phyloP scores from a whole-genome alignment of 2,113 vertebrate genomes.

The Platanista minor region DNA sequence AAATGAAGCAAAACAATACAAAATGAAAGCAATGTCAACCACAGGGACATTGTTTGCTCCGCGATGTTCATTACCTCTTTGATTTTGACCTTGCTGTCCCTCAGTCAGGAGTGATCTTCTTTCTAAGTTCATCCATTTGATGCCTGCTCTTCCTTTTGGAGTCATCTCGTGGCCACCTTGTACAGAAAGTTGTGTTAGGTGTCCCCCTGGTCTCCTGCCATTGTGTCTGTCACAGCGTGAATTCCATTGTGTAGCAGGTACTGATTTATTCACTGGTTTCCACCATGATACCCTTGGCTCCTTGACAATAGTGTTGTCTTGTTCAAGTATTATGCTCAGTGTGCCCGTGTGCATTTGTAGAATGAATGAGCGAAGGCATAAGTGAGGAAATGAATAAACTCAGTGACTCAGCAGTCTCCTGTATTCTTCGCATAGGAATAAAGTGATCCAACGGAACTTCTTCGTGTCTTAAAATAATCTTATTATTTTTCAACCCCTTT shows the following conservation, averaged over 20 bases:
- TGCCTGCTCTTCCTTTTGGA: background rate
- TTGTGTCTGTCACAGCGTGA: background rate
- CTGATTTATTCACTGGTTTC: background rate
- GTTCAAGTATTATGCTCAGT: background rate
- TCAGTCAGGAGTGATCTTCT: background rate
- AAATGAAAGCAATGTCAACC: background rate
- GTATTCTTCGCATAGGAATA: background rate
- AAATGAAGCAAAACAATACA: background rate
- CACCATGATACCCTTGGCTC: background rate
- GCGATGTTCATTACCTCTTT: background rate
- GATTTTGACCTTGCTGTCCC: background rate
- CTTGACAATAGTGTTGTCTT: background rate
- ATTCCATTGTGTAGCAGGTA: background rate
- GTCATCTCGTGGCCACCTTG: background rate
- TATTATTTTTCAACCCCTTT: background rate
- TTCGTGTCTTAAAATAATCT: background rate
- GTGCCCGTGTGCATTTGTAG: background rate
- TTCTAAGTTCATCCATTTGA: background rate
- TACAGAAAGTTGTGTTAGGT: background rate
- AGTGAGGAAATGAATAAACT: background rate
- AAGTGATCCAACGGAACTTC: background rate
- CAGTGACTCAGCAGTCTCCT: background rate
- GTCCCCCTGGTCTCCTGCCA: background rate
- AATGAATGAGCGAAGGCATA: background rate
- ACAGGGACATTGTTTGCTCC: background rate